Percentiles rank a stretch among this genome's conserved stretches.
These are phyloP conservation scores for Sterna hirundo DNA, from an alignment of 2,113 vertebrate species.

Conservation along the genomic window DNA sequence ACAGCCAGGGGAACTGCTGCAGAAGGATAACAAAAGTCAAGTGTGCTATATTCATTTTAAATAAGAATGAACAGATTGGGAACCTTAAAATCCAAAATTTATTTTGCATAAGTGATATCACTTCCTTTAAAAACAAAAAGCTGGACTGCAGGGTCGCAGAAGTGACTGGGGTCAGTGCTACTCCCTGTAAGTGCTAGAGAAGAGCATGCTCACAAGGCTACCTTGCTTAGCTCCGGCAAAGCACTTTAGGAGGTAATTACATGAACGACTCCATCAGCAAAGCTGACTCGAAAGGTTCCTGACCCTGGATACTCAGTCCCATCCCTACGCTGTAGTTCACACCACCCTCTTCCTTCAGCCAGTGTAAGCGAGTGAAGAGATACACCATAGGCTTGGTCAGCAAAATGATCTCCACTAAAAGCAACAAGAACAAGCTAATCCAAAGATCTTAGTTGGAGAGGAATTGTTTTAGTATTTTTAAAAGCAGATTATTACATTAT, in stretches of 20 bases:
- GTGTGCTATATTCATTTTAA: background rate
- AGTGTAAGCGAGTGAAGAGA: background rate
- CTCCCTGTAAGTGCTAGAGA: constrained; percentile 24
- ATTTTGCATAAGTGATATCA: background rate
- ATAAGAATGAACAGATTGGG: background rate
- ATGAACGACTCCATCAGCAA: constrained; percentile 66
- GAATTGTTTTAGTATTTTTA: background rate
- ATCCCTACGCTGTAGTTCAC: constrained; percentile 6
- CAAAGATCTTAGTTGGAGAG: background rate
- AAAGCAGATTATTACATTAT: background rate
- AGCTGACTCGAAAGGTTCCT: constrained; percentile 63
- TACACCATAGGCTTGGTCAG: background rate
- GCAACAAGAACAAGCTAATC: background rate
- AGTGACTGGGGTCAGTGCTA: constrained; percentile 16
- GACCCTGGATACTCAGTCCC: constrained; percentile 54
- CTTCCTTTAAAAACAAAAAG: constrained; percentile 38
- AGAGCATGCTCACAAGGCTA: constrained; percentile 20
- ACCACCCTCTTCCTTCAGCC: constrained; percentile 19
- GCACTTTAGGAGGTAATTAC: constrained; percentile 67
- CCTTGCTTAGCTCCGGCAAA: constrained; percentile 2
- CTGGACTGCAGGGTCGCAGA: background rate
- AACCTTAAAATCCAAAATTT: constrained; percentile 2
- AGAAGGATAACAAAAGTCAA: background rate
- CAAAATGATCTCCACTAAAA: background rate
- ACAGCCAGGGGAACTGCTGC: background rate